Base-by-base conservation (phyloP, 2,888 invertebrate genomes). In the Acleris emargana region DNA sequence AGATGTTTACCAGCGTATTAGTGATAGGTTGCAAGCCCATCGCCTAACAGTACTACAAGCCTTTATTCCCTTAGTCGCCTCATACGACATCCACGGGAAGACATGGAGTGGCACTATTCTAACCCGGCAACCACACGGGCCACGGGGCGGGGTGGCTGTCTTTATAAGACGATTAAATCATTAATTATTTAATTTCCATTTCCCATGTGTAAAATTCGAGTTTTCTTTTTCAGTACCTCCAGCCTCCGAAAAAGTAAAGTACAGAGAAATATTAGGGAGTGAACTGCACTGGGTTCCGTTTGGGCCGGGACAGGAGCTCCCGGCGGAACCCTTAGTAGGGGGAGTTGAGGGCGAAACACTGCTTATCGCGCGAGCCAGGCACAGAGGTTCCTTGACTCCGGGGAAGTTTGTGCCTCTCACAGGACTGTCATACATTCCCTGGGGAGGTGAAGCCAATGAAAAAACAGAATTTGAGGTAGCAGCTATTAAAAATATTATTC, bases 401-500 rank as follows among this genome's bases (percentile, higher is more conserved):
- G 69, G 69, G 11, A 69, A 69, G 20, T 67, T 52, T 20, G 52
- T 64, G 2, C 61, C 64, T 2, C 67, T 67, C 5, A 16, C 43
- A 9, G 55, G 61, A 11, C 52, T 42, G 16, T 63, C 66, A 16
- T 68, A 47, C 20, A 54, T 68, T 6, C 17, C 69, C 3, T 69
- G 69, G 69, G 69, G 69, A 18, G 64, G 64, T 17, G 22, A 59
- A 18, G 55, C 67, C 7, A 64, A 66, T 61, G 66, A 66, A 43
- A 66, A 61, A 52, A 17, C 51, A 9, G 66, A 61, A 13, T 66
- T 57, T 47, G 61, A 66, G 66, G 66, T 66, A 50, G 11, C 32
- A 11, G 11, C 32, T 32, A 32, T 11, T 9, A 32, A 32, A 32
- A 32, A 3, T 32, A 32, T 38, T 38, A 13, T 38, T 38, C 13